Evolutionary conservation across 2,888 invertebrate genomes (phyloP).

Genomic region (Caenorhabditis becei): DNA sequence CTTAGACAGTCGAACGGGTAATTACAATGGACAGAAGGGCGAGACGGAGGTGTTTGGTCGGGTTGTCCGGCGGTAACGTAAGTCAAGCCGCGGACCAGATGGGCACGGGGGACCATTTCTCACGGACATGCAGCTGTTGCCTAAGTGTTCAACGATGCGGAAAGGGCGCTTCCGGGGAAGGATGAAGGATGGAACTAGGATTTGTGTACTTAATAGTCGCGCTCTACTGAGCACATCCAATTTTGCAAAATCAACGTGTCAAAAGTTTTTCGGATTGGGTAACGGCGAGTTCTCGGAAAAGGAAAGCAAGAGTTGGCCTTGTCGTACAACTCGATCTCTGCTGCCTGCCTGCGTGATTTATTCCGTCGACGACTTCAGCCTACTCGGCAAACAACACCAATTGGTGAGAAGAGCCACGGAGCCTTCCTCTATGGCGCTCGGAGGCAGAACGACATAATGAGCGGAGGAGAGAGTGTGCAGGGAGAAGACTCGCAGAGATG

Average conservation of each 20-base stretch:
- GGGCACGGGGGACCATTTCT: too few species aligned
- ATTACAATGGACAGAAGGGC: background rate
- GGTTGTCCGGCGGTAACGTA: background rate
- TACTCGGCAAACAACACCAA: slow-evolving; percentile 12
- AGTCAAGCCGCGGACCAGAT: background rate
- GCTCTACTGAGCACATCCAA: slow-evolving; percentile 6
- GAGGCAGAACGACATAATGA: background rate
- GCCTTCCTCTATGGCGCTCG: background rate
- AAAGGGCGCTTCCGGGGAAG: slow-evolving; percentile 3
- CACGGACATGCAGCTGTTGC: background rate
- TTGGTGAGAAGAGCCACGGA: slow-evolving; percentile 7
- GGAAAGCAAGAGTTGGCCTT: background rate
- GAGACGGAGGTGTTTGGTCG: background rate
- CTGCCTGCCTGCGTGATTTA: background rate
- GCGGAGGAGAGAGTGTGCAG: background rate
- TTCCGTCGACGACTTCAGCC: background rate
- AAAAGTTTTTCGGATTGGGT: background rate
- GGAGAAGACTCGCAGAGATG: slow-evolving; percentile 13
- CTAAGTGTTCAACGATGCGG: background rate
- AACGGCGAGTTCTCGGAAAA: background rate
- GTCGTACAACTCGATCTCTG: too few species aligned
- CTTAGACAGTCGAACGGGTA: background rate
- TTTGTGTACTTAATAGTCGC: background rate
- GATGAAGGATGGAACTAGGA: background rate
- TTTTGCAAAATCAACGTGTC: background rate